Percentiles rank a stretch among this genome's conserved stretches.
Conservation (phyloP, 2,113 vertebrate species). For the Vulpes ferrilata region DNA sequence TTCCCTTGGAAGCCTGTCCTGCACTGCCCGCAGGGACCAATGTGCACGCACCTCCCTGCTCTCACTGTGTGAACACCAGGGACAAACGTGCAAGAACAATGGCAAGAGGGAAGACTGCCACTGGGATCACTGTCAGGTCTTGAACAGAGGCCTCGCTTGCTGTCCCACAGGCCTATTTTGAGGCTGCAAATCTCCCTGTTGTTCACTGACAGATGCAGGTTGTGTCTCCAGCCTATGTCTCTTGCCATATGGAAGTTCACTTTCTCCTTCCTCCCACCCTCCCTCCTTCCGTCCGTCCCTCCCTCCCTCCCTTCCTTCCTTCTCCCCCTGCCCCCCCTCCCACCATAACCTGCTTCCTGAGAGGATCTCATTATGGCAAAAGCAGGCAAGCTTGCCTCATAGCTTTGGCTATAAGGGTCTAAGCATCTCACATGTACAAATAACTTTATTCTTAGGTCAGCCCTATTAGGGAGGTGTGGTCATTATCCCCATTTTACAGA, state of each 20-base stretch:
- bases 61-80: not conserved
- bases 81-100: not conserved
- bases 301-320: not conserved
- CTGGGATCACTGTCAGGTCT: not conserved
- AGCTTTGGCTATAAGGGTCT: not conserved
- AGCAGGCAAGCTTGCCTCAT: not conserved
- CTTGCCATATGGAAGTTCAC: not conserved
- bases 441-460: not conserved
- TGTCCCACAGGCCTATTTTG: too few species aligned
- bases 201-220: not conserved
- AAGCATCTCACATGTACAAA: not conserved
- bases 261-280: not conserved
- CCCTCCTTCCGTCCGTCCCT: not conserved
- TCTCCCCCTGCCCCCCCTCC: not conserved
- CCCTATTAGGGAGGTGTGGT: accelerated
- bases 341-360: not conserved
- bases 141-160: not conserved
- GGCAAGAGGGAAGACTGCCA: not conserved
- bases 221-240: not conserved
- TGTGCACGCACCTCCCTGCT: accelerated
- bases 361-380: not conserved
- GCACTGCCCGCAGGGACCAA: not conserved
- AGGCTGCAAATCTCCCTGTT: not conserved
- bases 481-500: not conserved
- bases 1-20: not conserved